These are phyloP conservation scores for Hyalella azteca DNA, from an alignment of 2,888 invertebrate genomes.

Conservation along the genomic window DNA sequence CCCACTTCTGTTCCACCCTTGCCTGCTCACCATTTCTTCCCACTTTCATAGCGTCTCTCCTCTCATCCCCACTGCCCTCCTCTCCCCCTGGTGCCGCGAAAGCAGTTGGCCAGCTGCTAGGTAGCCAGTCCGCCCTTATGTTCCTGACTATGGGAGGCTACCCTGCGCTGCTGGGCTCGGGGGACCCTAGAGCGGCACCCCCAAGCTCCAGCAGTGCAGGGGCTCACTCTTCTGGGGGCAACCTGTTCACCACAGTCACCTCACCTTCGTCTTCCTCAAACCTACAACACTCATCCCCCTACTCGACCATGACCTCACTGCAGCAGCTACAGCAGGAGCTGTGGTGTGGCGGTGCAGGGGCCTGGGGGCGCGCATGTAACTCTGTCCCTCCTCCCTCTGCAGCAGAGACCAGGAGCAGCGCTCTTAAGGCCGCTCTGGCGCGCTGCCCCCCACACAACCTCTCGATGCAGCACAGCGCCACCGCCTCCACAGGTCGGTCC, in stretches of 20 bases:
- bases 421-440: background rate
- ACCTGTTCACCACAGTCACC: background rate
- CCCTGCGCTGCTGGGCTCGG: background rate
- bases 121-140: constrained; percentile 57
- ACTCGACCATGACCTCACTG: constrained; percentile 21
- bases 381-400: constrained; percentile 18
- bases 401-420: background rate
- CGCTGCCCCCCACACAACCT: background rate
- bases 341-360: background rate
- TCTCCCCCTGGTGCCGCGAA: background rate
- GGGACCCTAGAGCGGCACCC: background rate
- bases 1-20: background rate
- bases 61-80: background rate
- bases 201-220: background rate
- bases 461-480: constrained; percentile 51
- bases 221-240: background rate
- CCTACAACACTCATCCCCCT: constrained; percentile 16
- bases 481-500: constrained; percentile 44
- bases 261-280: background rate
- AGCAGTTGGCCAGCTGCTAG: constrained; percentile 52
- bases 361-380: constrained; percentile 1
- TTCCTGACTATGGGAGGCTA: constrained; percentile 57
- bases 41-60: background rate
- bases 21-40: no score
- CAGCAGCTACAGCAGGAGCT: constrained; percentile 2